phyloP scores from a whole-genome alignment of 2,113 vertebrate species.

The Apteryx mantelli region DNA sequence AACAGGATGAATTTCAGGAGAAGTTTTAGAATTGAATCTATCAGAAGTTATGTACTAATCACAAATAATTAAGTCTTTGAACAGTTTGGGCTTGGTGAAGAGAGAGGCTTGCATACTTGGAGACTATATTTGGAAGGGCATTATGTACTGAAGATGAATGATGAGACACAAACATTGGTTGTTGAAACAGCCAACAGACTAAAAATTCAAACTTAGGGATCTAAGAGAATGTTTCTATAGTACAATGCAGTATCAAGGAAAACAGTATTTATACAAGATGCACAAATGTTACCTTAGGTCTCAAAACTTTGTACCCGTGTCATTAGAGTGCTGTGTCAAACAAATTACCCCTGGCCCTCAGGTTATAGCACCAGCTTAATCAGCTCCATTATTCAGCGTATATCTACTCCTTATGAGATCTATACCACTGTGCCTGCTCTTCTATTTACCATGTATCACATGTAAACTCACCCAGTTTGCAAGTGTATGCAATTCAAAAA shows the following conservation, averaged over 20 bases:
- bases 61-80: background rate
- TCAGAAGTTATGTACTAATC: background rate
- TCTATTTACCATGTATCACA: background rate
- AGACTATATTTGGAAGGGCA: background rate
- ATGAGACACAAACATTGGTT: background rate
- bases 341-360: background rate
- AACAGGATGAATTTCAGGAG: background rate
- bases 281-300: background rate
- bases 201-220: background rate
- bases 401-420: background rate
- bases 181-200: background rate
- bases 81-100: background rate
- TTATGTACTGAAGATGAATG: fast-evolving
- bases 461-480: background rate
- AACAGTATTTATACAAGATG: background rate
- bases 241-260: background rate
- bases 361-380: background rate
- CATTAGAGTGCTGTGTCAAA: background rate
- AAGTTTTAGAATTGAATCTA: background rate
- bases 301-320: background rate
- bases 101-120: background rate
- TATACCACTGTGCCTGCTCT: background rate
- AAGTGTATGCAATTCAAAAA: background rate
- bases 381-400: background rate
- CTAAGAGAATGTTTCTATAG: background rate